phyloP scores from a whole-genome alignment of 2,113 vertebrate genomes.

The Cynocephalus volans region DNA sequence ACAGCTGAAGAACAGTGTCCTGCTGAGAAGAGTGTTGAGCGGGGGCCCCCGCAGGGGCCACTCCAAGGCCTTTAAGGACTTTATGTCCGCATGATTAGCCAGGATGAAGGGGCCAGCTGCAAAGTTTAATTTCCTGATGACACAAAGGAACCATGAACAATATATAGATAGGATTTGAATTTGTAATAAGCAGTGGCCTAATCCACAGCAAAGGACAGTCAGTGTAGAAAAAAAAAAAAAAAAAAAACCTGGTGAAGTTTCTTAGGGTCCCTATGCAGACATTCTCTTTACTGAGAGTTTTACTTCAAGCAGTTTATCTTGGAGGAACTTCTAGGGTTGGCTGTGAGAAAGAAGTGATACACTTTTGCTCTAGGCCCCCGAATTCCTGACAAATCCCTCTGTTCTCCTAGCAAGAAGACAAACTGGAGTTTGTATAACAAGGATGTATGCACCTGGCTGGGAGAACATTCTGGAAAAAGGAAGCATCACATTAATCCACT shows the following conservation, averaged over 20 bases:
- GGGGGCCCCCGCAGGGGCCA: conserved; percentile 87
- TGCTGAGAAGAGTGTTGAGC: conserved; percentile 85
- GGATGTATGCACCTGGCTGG: background rate
- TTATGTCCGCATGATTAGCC: conserved; percentile 91
- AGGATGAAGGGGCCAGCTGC: conserved; percentile 92
- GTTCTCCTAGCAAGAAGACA: background rate
- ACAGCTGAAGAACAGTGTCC: conserved; percentile 87
- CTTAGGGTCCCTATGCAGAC: conserved; percentile 58
- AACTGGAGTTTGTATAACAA: background rate
- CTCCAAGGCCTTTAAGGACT: conserved; percentile 88
- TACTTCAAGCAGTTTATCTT: conserved; percentile 65
- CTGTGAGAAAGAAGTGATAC: background rate
- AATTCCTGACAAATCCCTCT: conserved; percentile 31
- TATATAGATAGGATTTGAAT: conserved; percentile 89
- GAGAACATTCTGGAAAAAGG: conserved; percentile 58
- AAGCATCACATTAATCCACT: background rate
- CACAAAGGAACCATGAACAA: conserved; percentile 89
- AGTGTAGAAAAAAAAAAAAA: background rate
- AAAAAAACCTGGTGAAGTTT: background rate
- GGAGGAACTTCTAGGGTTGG: conserved; percentile 4
- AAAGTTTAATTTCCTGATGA: conserved; percentile 92
- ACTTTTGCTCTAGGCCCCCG: background rate
- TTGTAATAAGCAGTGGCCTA: conserved; percentile 85
- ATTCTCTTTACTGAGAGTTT: background rate
- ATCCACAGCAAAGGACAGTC: conserved; percentile 84